Base-by-base conservation (phyloP, 2,797 vertebrate genomes). In the Xenentodon cancila region DNA sequence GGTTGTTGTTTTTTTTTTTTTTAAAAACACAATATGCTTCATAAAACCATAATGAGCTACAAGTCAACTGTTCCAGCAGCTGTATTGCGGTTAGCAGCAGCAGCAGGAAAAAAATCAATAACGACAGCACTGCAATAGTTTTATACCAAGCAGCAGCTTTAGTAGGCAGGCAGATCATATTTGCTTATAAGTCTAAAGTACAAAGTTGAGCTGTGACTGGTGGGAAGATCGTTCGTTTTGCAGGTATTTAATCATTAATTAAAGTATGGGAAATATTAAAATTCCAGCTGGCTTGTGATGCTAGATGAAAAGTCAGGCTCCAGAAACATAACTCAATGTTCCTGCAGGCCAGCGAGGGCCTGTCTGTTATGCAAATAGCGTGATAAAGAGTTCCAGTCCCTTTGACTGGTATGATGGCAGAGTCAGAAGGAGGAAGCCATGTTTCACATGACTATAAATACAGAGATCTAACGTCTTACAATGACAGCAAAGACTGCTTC, bases 401-500 rank as follows among this genome's bases (percentile, higher is more conserved):
- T 82, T 78, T 72, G 53, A 81, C 63, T 73, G 64, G 37, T 20
- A 42, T 44, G 66, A 64, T 50, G 69, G 46, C 62, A 59, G 43
- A 18, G 50, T 73, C 61, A 59, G 51, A 63, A 59, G 53, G 66
- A 40, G 63, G 42, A 55, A 7, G 45, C 42, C 53, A 27, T 64
- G 49, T 62, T 53, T 44, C 11, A 18, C 49, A 54, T 52, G 70
- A 57, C 59, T 27, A 54, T 59, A 58, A 81, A 80, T 61, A 76
- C 63, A 61, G 57, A 65, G 56, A 79, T 71, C 48, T 60, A 69
- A 81, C 40, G 59, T 40, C 54, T 43, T 70, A 71, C 62, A 71
- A 55, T 71, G 71, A 75, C 73, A 75, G 37, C 64, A 59, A 21
- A 65, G 59, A 53, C 53, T 69, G 69, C 54, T 65, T 78, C 75